Percentiles rank a stretch among this genome's conserved stretches.
Evolutionary conservation across 2,888 invertebrate species (phyloP).

Genomic region (Xestia sexstrigata): DNA sequence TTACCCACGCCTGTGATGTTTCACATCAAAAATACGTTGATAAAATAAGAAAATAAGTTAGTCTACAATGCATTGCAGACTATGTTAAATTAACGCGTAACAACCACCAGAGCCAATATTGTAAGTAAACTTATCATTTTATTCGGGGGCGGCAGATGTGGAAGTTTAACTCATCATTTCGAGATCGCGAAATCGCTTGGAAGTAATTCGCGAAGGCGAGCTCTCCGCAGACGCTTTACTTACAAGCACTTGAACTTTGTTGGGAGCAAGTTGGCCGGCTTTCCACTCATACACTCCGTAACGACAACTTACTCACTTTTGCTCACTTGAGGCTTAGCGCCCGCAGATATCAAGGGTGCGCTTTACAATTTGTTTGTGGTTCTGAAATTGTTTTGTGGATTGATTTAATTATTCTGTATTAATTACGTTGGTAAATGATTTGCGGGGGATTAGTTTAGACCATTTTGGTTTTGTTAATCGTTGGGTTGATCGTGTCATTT

Average conservation of each 20-base stretch:
- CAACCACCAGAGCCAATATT: slow-evolving; percentile 16
- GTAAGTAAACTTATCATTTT: slow-evolving; percentile 61
- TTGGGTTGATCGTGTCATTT: not conserved
- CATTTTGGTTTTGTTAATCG: not conserved
- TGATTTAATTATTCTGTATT: slow-evolving; percentile 46
- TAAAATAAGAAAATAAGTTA: too few relatives aligned
- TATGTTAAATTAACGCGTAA: not conserved
- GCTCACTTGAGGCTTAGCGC: slow-evolving; percentile 74
- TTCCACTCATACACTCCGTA: slow-evolving; percentile 82
- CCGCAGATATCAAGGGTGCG: slow-evolving; percentile 65
- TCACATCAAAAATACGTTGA: too few relatives aligned
- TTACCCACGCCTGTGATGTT: too few relatives aligned
- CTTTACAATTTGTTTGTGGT: slow-evolving; percentile 57
- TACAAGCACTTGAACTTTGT: slow-evolving; percentile 83
- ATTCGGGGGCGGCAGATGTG: slow-evolving; percentile 71
- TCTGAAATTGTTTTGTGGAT: slow-evolving; percentile 61
- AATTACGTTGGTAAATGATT: not conserved
- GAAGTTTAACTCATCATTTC: slow-evolving; percentile 80
- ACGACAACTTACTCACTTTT: slow-evolving; percentile 84
- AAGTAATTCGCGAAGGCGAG: slow-evolving; percentile 84
- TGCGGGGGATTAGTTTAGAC: not conserved
- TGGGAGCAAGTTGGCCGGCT: slow-evolving; percentile 79
- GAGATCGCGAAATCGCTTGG: slow-evolving; percentile 85
- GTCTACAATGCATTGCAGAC: not conserved
- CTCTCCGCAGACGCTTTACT: slow-evolving; percentile 82